phyloP scores from a whole-genome alignment of 2,113 vertebrate species.

The Sorex fumeus region DNA sequence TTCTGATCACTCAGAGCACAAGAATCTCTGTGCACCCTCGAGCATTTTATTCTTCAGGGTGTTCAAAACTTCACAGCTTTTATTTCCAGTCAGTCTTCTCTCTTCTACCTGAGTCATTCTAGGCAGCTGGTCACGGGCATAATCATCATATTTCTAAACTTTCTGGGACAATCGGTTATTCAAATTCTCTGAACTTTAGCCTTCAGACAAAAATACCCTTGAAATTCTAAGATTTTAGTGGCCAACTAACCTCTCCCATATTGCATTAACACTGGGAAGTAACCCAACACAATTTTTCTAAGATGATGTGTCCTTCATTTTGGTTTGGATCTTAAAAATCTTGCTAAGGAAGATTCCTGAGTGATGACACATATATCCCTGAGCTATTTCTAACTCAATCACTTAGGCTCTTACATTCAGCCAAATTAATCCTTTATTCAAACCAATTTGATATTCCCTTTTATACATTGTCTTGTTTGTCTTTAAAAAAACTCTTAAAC shows the following conservation, averaged over 20 bases:
- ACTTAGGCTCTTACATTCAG: slow-evolving; percentile 46
- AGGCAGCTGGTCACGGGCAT: background rate
- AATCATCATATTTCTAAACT: slow-evolving; percentile 53
- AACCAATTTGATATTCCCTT: slow-evolving; percentile 53
- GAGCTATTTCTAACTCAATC: slow-evolving; percentile 62
- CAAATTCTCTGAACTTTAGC: slow-evolving; percentile 68
- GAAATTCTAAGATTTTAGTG: slow-evolving; percentile 77
- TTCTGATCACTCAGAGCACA: slow-evolving; percentile 1
- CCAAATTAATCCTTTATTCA: slow-evolving; percentile 70
- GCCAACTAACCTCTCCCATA: slow-evolving; percentile 80
- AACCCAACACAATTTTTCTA: slow-evolving; percentile 81
- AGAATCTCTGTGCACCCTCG: background rate
- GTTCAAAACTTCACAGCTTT: background rate
- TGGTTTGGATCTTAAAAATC: slow-evolving; percentile 74
- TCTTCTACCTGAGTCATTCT: slow-evolving; percentile 71
- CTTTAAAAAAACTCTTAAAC: slow-evolving; percentile 45
- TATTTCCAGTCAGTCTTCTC: slow-evolving; percentile 59
- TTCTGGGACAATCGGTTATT: slow-evolving; percentile 58
- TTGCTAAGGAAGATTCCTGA: slow-evolving; percentile 79
- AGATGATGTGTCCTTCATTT: slow-evolving; percentile 76
- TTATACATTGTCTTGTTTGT: slow-evolving; percentile 15
- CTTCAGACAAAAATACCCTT: slow-evolving; percentile 66
- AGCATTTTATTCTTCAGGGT: background rate
- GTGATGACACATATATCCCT: slow-evolving; percentile 67
- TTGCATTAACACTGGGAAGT: slow-evolving; percentile 80